phyloP scores from a whole-genome alignment of 2,113 vertebrate genomes.

The Danionella cerebrum region DNA sequence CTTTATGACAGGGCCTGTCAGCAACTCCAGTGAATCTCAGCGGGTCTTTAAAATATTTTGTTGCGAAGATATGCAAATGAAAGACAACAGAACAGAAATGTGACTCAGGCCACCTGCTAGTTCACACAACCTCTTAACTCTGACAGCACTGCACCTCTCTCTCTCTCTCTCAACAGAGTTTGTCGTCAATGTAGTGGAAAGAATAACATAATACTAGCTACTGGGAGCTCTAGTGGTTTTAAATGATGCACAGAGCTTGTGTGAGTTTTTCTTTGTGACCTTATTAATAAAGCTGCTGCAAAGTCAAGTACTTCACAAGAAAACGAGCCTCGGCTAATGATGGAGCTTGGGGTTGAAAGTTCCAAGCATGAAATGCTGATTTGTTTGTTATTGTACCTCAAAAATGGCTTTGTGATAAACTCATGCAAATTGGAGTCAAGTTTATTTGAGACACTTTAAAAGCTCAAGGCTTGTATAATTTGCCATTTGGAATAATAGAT shows the following conservation, averaged over 20 bases:
- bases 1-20: slow-evolving; percentile 14
- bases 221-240: slow-evolving; percentile 14
- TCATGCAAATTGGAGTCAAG: background rate
- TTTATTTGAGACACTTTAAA: background rate
- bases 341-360: background rate
- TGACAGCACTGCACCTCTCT: background rate
- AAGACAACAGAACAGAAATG: background rate
- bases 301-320: slow-evolving; percentile 8
- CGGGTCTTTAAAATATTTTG: background rate
- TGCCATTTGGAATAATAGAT: too few species aligned
- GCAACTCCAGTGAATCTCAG: background rate
- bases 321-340: background rate
- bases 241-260: slow-evolving; percentile 19
- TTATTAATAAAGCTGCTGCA: slow-evolving; percentile 16
- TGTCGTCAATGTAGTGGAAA: too few species aligned
- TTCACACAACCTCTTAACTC: slow-evolving; percentile 1
- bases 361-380: background rate
- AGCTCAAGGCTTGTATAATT: too few species aligned
- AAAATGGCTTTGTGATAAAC: background rate
- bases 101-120: slow-evolving; percentile 18
- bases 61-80: background rate
- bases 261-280: slow-evolving; percentile 14
- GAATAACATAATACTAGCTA: slow-evolving; percentile 33
- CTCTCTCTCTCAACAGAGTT: background rate
- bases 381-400: slow-evolving; percentile 19